phyloP scores from a whole-genome alignment of 2,888 invertebrate genomes.

The Rosalia funebris region DNA sequence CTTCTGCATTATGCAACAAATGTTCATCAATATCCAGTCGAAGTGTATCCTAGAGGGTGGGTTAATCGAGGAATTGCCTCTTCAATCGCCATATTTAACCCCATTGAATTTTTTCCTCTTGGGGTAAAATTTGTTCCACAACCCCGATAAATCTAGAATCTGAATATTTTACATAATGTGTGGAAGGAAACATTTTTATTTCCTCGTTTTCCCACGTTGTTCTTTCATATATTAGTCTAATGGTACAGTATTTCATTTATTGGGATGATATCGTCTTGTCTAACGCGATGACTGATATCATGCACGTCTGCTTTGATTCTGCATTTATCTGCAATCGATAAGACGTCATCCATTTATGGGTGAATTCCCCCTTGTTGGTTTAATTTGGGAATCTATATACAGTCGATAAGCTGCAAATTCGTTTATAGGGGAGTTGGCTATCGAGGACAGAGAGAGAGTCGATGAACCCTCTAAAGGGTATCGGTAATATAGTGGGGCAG shows the following conservation, averaged over 20 bases:
- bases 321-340: constrained; percentile 22
- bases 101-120: no score
- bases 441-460: background rate
- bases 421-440: constrained; percentile 23
- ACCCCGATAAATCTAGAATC: no score
- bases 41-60: no score
- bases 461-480: constrained; percentile 7
- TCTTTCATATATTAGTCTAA: background rate
- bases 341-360: constrained; percentile 14
- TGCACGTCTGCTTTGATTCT: constrained; percentile 4
- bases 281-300: background rate
- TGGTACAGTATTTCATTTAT: background rate
- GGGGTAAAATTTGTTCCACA: no score
- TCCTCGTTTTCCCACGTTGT: no score
- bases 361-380: constrained; percentile 23
- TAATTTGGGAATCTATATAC: constrained; percentile 28
- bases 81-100: no score
- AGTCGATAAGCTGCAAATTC: constrained; percentile 34
- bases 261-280: background rate
- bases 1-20: no score
- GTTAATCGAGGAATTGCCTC: no score
- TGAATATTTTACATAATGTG: no score
- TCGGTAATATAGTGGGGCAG: no score
- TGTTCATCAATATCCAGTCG: no score
- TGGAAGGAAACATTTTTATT: no score